Evolutionary conservation across 2,113 vertebrate genomes (phyloP), one percentile per base, ranked within the genome.

Genomic region (Cottus gobio): DNA sequence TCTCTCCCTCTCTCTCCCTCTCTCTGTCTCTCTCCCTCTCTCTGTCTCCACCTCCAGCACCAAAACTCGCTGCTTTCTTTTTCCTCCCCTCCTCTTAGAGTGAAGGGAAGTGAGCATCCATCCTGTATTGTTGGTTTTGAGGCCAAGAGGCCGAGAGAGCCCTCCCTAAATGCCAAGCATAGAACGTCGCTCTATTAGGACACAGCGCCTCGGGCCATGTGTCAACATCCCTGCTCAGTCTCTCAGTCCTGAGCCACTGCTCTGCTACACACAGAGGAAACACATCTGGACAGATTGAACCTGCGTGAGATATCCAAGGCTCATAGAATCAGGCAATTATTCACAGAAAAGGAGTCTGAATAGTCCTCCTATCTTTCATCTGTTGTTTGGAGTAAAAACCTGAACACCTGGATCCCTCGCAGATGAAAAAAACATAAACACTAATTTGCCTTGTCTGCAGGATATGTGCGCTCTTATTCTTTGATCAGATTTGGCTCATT

Each of bases 121-220:
- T 83, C 65, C 82, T 39, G 62, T 20, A n/a, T 86, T 79, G 86
- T 87, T 73, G 37, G 79, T 76, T 82, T 52, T 34, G 72, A 31
- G 64, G 74, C 44, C 74, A 39, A 37, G 72, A 68, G 82, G 70
- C 81, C 42, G 60, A 77, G 61, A 79, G 61, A 80, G 84, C 36
- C 50, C 28, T 78, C 80, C 65, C 76, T 73, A 88, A 87, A 91
- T 71, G 83, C 75, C 83, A 83, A 68, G 85, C 64, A 87, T 74
- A 86, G 68, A 75, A 73, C 66, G 52, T 77, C 22, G 11, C 52
- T 83, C 54, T 80, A 71, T 77, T 54, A 77, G 83, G 79, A 85
- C 70, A 56, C 30, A 8, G 5, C 2, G 81, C 87, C 82, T 71
- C n/a, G 6, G 80, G 81, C 81, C 73, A 22, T 48, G 85, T 79